Percentiles rank a stretch among this genome's conserved stretches.
Evolutionary conservation across 1,140 invertebrate species (phyloP).

Genomic region (Pseudachorutes palmiensis): DNA sequence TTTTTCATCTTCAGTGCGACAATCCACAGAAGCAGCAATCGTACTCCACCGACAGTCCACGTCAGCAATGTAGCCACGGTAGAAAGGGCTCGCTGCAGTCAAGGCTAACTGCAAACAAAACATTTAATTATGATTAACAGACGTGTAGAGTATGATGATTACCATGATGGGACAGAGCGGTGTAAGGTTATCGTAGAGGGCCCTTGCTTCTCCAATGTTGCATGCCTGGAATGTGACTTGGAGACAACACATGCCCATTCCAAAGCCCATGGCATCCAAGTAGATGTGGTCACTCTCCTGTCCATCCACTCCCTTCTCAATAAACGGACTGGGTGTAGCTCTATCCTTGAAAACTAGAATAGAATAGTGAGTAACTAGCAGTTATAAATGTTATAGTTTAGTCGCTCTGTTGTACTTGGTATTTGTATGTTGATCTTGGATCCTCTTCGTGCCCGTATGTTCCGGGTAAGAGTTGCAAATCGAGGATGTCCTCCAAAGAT

Average conservation of each 20-base stretch:
- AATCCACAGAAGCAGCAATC: conserved; percentile 90
- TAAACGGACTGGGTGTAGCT: conserved; percentile 64
- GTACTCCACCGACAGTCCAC: conserved; percentile 96
- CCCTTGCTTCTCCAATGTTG: conserved; percentile 89
- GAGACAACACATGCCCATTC: conserved; percentile 97
- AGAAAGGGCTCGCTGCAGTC: conserved; percentile 90
- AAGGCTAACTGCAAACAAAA: conserved; percentile 66
- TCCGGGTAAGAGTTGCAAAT: conserved; percentile 87
- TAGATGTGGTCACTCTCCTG: conserved; percentile 74
- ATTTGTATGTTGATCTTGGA: conserved; percentile 95
- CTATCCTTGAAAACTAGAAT: conserved; percentile 76
- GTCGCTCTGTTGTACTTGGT: conserved; percentile 66
- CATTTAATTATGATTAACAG: conserved; percentile 8
- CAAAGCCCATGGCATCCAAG: conserved; percentile 98
- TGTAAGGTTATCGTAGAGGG: conserved; percentile 93
- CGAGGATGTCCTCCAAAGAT: conserved; percentile 90
- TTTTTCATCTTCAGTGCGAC: conserved; percentile 86
- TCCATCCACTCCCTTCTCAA: conserved; percentile 52
- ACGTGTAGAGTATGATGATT: conserved; percentile 23
- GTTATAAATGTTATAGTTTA: conserved; percentile 6
- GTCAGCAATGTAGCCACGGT: conserved; percentile 85
- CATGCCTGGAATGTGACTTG: conserved; percentile 95
- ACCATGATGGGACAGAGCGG: conserved; percentile 97
- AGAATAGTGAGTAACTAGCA: not conserved
- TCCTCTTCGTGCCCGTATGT: conserved; percentile 81